Evolutionary conservation across 92 coral and sea anemone genomes (phyloP), one percentile per base, ranked within the genome.

Genomic region (Palythoa grandiflora): DNA sequence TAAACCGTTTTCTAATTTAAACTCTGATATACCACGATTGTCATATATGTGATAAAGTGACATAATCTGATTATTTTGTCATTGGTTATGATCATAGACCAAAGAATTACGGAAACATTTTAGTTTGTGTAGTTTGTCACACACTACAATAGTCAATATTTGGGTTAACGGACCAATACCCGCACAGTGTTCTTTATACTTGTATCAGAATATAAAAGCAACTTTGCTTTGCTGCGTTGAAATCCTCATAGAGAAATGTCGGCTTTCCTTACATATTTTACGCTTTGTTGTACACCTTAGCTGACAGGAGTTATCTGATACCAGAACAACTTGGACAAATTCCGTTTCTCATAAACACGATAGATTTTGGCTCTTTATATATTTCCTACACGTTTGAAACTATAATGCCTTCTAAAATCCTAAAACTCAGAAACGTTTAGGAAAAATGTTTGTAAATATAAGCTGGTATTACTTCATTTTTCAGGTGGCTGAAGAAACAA

Each of bases 391-490:
- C 13, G 2, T 14, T 57, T 52, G 66, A 54, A 77, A 53, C 44
- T 52, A 7, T 11, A 12, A 35, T 77, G 20, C 11, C 21, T 14
- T 81, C 40, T 6, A 40, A 14, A 40, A 9, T 44, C 75, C 14
- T 5, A n/a, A 48, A 71, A 17, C 66, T 50, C 14, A 81, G 60
- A 51, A 8, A 81, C 50, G n/a, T 59, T 38, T 20, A 37, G 28
- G 63, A 81, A 79, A 36, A 65, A 21, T 81, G 73, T 81, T 81
- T 81, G 86, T 65, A 81, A 81, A 81, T 47, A 81, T 14, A 81
- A 47, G 63, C 86, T 47, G 86, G 86, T 81, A 81, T 81, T 81
- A 81, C 86, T 81, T 81, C 86, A 81, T 81, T 48, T 1, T 81
- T 68, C 86, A 63, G 86, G 86, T 81, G 59, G 75, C 59, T 16